phyloP scores from a whole-genome alignment of 2,797 vertebrate species.

The Odontamblyopus rebecca region DNA sequence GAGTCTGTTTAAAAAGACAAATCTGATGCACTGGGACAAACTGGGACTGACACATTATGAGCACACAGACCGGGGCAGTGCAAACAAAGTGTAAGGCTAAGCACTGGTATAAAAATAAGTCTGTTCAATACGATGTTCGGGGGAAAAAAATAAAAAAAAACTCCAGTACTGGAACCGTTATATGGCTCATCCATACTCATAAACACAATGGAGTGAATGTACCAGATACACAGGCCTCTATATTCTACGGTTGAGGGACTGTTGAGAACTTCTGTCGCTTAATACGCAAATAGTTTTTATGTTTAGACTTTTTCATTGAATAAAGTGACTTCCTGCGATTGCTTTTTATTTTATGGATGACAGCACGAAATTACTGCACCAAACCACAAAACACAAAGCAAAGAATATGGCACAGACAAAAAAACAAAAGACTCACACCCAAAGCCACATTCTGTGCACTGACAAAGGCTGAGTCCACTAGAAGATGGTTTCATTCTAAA shows the following conservation, averaged over 20 bases:
- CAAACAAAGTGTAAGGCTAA: too few relatives aligned
- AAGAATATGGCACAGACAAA: background rate
- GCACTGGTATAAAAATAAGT: too few relatives aligned
- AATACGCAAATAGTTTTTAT: background rate
- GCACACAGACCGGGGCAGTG: too few relatives aligned
- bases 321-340: conserved; percentile 4
- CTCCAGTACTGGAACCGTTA: too few relatives aligned
- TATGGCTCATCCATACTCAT: too few relatives aligned
- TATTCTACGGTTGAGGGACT: too few relatives aligned
- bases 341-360: conserved; percentile 11
- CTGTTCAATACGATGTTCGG: too few relatives aligned
- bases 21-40: too few relatives aligned
- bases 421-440: background rate
- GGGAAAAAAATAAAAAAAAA: too few relatives aligned
- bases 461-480: conserved; percentile 1
- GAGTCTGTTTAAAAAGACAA: too few relatives aligned
- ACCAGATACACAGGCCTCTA: too few relatives aligned
- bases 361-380: conserved; percentile 11
- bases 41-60: too few relatives aligned
- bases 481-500: background rate
- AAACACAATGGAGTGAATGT: background rate
- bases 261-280: background rate
- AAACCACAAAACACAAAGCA: conserved; percentile 20
- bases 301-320: background rate
- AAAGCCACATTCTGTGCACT: background rate